Percentiles rank a stretch among this genome's conserved stretches.
phyloP scores from a whole-genome alignment of 2,888 invertebrate species.

The Lepidochrysops patricia region DNA sequence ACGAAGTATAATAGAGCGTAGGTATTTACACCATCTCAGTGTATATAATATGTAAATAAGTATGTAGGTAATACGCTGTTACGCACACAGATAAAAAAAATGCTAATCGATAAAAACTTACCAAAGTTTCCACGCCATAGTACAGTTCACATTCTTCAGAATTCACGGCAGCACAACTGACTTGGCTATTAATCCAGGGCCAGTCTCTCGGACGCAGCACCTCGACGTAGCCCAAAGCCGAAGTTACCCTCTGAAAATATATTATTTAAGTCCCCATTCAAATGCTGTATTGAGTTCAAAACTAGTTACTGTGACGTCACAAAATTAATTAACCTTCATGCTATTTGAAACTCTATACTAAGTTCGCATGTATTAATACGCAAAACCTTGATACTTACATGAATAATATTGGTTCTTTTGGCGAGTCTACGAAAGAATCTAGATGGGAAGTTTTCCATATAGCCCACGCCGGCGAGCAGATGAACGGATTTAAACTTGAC shows the following conservation, averaged over 20 bases:
- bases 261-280: not conserved
- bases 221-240: constrained; percentile 16
- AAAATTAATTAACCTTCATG: not conserved
- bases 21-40: no score
- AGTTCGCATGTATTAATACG: no score
- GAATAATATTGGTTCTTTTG: constrained; percentile 34
- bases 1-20: no score
- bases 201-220: constrained; percentile 1
- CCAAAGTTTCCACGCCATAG: not conserved
- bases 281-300: not conserved
- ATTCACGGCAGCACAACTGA: not conserved
- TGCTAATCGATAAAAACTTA: not conserved
- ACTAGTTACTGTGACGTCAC: not conserved
- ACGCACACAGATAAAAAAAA: not conserved
- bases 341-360: not conserved
- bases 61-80: no score
- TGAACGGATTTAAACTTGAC: constrained; percentile 46
- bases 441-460: constrained; percentile 41
- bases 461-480: constrained; percentile 50
- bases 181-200: not conserved
- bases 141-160: not conserved
- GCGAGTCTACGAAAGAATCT: constrained; percentile 27
- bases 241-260: constrained; percentile 15
- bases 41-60: no score
- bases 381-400: no score